A percentile compares a stretch with the other conserved stretches of the same genome.
phyloP scores from a whole-genome alignment of 2,797 vertebrate genomes.

The Ptychadena robeensis region DNA sequence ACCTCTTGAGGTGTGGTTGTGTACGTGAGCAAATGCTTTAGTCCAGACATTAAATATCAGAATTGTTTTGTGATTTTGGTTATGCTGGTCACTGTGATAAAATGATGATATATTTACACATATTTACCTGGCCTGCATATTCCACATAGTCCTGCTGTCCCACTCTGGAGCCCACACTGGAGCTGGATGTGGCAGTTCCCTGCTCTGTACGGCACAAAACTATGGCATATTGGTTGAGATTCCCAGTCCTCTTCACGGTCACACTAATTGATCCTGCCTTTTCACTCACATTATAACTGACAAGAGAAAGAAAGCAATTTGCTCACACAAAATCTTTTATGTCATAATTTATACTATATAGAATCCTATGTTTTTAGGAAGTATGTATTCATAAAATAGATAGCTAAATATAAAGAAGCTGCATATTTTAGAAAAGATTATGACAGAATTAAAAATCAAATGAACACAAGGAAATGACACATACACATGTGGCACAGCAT shows the following conservation, averaged over 20 bases:
- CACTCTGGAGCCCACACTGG: constrained; percentile 68
- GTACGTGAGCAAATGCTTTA: too few species aligned
- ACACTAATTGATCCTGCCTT: constrained; percentile 84
- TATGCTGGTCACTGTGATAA: too few species aligned
- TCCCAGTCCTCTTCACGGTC: constrained; percentile 85
- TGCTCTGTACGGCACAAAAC: constrained; percentile 89
- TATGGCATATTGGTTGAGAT: constrained; percentile 94
- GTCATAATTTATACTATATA: background rate
- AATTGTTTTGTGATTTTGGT: too few species aligned
- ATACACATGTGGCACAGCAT: too few species aligned
- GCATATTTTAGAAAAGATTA: too few species aligned
- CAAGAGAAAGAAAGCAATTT: background rate
- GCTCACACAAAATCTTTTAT: background rate
- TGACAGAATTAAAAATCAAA: too few species aligned
- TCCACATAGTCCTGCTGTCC: constrained; percentile 92
- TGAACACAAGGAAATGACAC: too few species aligned
- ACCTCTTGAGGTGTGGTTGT: too few species aligned
- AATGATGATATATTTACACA: background rate
- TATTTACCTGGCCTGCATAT: constrained; percentile 87
- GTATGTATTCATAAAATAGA: too few species aligned
- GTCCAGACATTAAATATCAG: too few species aligned
- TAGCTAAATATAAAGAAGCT: too few species aligned
- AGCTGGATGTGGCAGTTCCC: constrained; percentile 82
- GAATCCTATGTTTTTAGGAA: too few species aligned
- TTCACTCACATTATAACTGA: constrained; percentile 90